Base-by-base conservation (phyloP, 2,888 invertebrate genomes). In the Hymenopus coronatus region DNA sequence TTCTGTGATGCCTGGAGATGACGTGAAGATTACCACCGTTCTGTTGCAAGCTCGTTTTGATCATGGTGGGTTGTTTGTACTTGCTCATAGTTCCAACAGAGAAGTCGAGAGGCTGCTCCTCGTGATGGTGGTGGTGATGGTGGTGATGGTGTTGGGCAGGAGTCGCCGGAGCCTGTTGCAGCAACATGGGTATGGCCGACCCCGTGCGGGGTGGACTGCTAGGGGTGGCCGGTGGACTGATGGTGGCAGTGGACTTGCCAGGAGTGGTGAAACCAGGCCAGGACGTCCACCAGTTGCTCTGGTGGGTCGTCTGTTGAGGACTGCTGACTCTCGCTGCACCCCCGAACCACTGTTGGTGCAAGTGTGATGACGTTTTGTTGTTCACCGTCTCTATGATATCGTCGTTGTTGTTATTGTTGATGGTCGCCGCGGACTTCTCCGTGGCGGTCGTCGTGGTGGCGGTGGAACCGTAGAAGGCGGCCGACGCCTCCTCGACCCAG, bases 51-150 rank as follows among this genome's bases (percentile, higher is more conserved):
- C 93, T 93, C 27, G 85, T 85, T 54, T 88, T 89, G 87, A 86
- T 82, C 82, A 88, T 27, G 25, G 88, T 82, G 27, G 91, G 91
- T 91, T 93, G 93, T 88, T 93, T 93, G 91, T 95, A 93, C 90
- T 95, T 94, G 46, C 88, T 89, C 90, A 90, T 90, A 12, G 89
- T 87, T 33, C 89, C 90, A 27, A 90, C 90, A 93, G 96, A 96
- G 94, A 96, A 96, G 94, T 96, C 96, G 92, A 96, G 94, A 91
- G 96, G 96, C 93, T 96, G 96, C 93, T 95, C 95, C 83, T 92
- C 92, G 90, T 93, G 93, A 89, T 92, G 85, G 46, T 46, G 54
- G 85, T 87, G 88, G 12, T 87, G 94, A 93, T 94, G 94, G 90
- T 93, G 93, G 89, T 92, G 85, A 28, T 46, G 54, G 87, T 87